Conservation (phyloP, 2,113 vertebrate genomes). For the Lycaon pictus region DNA sequence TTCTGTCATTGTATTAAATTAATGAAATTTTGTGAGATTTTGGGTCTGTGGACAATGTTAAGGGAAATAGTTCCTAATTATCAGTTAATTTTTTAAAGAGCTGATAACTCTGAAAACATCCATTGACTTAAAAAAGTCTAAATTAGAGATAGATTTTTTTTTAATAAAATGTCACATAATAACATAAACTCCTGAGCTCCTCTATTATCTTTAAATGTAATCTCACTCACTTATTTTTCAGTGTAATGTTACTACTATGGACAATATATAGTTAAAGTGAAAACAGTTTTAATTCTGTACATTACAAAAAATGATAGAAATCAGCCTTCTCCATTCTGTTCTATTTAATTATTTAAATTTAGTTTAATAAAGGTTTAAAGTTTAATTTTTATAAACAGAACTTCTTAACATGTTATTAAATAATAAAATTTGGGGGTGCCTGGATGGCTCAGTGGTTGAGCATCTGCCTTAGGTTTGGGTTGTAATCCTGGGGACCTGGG, state of each 20-base stretch:
- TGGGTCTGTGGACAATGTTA: too few relatives aligned
- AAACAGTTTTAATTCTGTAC: neutral
- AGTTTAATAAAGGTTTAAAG: neutral
- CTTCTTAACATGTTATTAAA: neutral
- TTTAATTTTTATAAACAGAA: neutral
- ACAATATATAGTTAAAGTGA: neutral
- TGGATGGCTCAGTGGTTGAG: too few relatives aligned
- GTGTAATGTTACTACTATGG: neutral
- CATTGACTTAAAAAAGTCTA: neutral
- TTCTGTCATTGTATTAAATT: neutral
- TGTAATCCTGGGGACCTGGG: too few relatives aligned
- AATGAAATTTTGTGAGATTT: neutral
- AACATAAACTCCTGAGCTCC: neutral
- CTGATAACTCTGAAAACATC: neutral
- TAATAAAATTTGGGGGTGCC: neutral
- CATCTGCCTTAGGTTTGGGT: too few relatives aligned
- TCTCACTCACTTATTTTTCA: neutral
- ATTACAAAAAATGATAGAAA: neutral
- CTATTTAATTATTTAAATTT: conserved; percentile 32
- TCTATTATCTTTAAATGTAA: neutral
- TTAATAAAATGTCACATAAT: neutral
- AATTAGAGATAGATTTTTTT: neutral
- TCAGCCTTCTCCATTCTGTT: neutral
- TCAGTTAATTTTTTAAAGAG: neutral
- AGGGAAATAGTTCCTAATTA: neutral